Evolutionary conservation across 2,113 vertebrate genomes (phyloP), one percentile per base, ranked within the genome.

Genomic region (Ceyx melanurus): DNA sequence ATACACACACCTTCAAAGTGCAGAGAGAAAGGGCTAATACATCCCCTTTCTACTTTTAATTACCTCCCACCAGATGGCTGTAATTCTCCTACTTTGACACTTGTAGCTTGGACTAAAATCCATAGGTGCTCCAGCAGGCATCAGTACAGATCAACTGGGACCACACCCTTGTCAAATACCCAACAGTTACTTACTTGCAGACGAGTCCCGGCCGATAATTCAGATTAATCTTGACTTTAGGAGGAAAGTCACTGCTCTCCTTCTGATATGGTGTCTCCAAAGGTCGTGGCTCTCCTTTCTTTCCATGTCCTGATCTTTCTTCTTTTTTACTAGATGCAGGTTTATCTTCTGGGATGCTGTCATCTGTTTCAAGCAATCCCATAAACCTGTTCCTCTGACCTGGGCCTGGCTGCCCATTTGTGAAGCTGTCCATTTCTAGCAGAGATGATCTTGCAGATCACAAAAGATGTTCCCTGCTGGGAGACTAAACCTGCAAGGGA

Each of bases 151-250:
- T 10, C 45, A 37, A 11, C 23, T 20, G 43, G 15, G 22, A 46
- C n/a, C 37, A 2, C 35, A 40, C 29, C 37, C 67, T 26, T 20
- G 4, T 15, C 40, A 33, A 58, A 71, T 0, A 42, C 9, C 42
- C 75, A 57, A 16, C 8, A 37, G n/a, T 78, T 31, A 88, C 94
- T 97, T 88, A 98, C 97, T 96, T 97, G 95, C 73, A 66, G 64
- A 85, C 31, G 0, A 88, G 42, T 40, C 61, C 79, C 29, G 93
- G 94, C 18, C 93, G 18, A 50, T 96, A 98, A 28, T 95, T 94
- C 87, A 97, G 88, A 14, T 97, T 97, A 57, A 98, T 15, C 95
- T 50, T 97, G 87, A 98, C 96, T 90, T 73, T 94, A 57, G 97
- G 95, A 42, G 94, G 1, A 35, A 94, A 95, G 19, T 96, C 89